Percentiles rank a stretch among this genome's conserved stretches.
phyloP scores from a whole-genome alignment of 2,113 vertebrate genomes.

The Gadus chalcogrammus region DNA sequence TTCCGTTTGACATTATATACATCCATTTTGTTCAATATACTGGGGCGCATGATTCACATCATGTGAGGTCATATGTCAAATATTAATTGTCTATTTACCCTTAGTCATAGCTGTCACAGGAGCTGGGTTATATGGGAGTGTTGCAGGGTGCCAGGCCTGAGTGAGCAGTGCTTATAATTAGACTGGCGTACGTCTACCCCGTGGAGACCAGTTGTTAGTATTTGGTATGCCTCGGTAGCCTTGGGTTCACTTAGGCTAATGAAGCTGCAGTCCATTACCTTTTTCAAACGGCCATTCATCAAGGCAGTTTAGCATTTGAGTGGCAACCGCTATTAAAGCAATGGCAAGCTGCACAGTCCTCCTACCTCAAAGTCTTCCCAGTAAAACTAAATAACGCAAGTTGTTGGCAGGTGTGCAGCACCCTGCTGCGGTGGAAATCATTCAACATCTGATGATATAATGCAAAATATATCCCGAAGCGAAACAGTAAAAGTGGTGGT shows the following conservation, averaged over 20 bases:
- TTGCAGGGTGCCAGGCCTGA: too few species aligned
- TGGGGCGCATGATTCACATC: not conserved
- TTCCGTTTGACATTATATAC: too few species aligned
- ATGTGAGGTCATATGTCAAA: not conserved
- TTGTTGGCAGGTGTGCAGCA: not conserved
- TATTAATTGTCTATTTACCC: too few species aligned
- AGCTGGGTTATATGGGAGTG: too few species aligned
- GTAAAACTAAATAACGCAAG: not conserved
- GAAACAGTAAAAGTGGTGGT: slow-evolving; percentile 14
- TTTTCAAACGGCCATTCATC: not conserved
- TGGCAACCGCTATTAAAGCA: not conserved
- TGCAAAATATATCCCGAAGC: not conserved
- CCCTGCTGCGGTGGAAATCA: not conserved
- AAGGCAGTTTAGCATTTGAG: not conserved
- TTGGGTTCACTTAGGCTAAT: not conserved
- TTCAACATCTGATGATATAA: not conserved
- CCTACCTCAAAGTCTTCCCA: too few species aligned
- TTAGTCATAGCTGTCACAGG: too few species aligned
- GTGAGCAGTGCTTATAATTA: too few species aligned
- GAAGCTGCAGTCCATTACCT: not conserved
- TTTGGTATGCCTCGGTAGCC: not conserved
- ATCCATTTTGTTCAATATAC: not conserved
- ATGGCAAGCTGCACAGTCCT: not conserved
- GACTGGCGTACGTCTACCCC: too few species aligned
- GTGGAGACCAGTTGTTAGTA: too few species aligned